Evolutionary conservation across 1,140 invertebrate species (phyloP), one percentile per base, ranked within the genome.

Genomic region (Macrobrachium nipponense): DNA sequence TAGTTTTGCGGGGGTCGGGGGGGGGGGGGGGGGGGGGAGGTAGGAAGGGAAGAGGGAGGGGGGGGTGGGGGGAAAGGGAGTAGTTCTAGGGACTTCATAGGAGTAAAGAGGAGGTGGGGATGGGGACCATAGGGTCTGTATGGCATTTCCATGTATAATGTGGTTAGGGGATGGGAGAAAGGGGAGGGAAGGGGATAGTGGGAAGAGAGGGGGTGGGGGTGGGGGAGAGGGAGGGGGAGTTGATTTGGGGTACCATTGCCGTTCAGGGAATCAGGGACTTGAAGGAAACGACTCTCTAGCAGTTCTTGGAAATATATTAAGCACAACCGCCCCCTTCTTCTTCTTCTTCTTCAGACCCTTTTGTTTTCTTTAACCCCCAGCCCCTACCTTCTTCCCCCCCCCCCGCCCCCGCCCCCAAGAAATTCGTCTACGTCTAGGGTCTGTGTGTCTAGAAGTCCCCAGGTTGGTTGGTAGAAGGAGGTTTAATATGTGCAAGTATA

Each of bases 171-270:
- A n/a, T n/a, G n/a, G n/a, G n/a, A n/a, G n/a, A n/a, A n/a, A n/a
- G 72, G 58, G 59, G 76, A 20, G 27, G 59, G 76, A 23, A 20
- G 76, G 59, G 75, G 58, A n/a, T n/a, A n/a, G n/a, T n/a, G n/a
- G 75, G 58, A 60, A 11, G 75, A 7, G n/a, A n/a, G 51, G 23
- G 43, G 15, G n/a, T 61, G 51, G 15, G 58, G 61, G 36, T 10
- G 76, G 20, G 61, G 61, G 58, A 8, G 59, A 23, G n/a, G 12
- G 76, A 0, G 14, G n/a, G 73, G 20, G 36, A 44, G 20, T 10
- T 51, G 36, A 14, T 15, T 51, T 51, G 17, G 17, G 23, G n/a
- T 43, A 62, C 36, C 15, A 61, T 11, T 11, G 17, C 5, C 43
- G 58, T 18, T 14, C 43, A 62, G 77, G 27, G 23, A 17, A 36